Evolutionary conservation across 2,888 invertebrate genomes (phyloP), one percentile per base, ranked within the genome.

Genomic region (Sthenelais limicola): DNA sequence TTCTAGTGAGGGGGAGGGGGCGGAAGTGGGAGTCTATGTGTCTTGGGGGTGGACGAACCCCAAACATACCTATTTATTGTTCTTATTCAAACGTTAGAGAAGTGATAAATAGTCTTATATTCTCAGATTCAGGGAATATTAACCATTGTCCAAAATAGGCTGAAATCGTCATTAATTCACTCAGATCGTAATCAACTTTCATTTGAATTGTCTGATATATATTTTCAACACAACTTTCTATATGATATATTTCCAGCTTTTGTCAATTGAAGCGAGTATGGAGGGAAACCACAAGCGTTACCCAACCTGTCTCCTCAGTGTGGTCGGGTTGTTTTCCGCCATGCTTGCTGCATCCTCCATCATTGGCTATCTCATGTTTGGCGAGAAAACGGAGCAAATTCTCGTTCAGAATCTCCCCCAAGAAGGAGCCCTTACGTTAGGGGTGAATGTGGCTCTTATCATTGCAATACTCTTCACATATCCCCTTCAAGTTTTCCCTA

Each of bases 241-340:
- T 15, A 52, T 21, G 9, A 21, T 9, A 52, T 21, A n/a, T 21
- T 52, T 4, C 15, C 68, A 73, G 73, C 30, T 86, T 18, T 79
- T 86, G 51, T 85, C 86, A 18, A 85, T 86, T n/a, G 86, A 86
- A 71, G 80, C 83, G 2, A 85, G 85, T 74, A 86, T 86, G 86
- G 84, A 82, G n/a, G 85, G 83, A 15, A 86, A 85, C 75, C 78
- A 83, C 15, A 82, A 84, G 72, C 80, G 82, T 68, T 86, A 85
- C 73, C 69, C 81, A 0, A 47, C 58, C 15, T 85, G 83, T 74
- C 82, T 86, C 0, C 82, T 82, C 72, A 81, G 80, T 12, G 82
- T 83, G 0, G 72, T 86, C 9, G 32, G 73, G 7, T 70, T 82
- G 3, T 79, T 85, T 9, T 73, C 80, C 0, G 43, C 75, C 4